Conservation (phyloP, 2,888 invertebrate genomes). For the Chymomyza caudatula region DNA sequence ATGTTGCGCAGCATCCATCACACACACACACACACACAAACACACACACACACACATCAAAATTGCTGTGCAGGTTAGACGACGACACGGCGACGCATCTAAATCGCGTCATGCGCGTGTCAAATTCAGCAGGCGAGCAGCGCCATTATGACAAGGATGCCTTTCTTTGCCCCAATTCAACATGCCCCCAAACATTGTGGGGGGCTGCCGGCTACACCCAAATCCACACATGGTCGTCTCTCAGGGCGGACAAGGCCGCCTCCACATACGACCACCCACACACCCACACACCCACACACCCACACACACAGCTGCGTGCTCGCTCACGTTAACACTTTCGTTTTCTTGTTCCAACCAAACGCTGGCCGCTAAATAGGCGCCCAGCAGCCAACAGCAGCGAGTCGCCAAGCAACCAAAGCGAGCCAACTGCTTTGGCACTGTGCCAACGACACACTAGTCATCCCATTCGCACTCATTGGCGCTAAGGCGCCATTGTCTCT, state of each 20-base stretch:
- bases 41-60: constrained; percentile 1
- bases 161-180: background rate
- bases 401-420: constrained; percentile 34
- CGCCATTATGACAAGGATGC: background rate
- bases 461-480: background rate
- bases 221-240: constrained; percentile 14
- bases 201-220: background rate
- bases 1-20: constrained; percentile 45
- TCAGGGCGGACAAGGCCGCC: constrained; percentile 34
- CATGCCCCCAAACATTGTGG: constrained; percentile 1
- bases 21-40: constrained; percentile 4
- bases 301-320: background rate
- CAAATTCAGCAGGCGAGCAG: constrained; percentile 74
- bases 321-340: constrained; percentile 75
- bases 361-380: constrained; percentile 78
- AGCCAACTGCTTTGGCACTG: background rate
- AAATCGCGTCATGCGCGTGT: constrained; percentile 78
- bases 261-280: constrained; percentile 44
- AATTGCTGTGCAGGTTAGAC: background rate
- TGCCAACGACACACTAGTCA: background rate
- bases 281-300: constrained; percentile 28
- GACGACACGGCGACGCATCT: constrained; percentile 45
- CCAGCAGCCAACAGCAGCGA: constrained; percentile 55
- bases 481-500: background rate
- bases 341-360: constrained; percentile 78